A percentile compares a stretch with the other conserved stretches of the same genome.
These are phyloP conservation scores for Hycleus cichorii DNA, from an alignment of 1,140 invertebrate species.

Conservation along the genomic window DNA sequence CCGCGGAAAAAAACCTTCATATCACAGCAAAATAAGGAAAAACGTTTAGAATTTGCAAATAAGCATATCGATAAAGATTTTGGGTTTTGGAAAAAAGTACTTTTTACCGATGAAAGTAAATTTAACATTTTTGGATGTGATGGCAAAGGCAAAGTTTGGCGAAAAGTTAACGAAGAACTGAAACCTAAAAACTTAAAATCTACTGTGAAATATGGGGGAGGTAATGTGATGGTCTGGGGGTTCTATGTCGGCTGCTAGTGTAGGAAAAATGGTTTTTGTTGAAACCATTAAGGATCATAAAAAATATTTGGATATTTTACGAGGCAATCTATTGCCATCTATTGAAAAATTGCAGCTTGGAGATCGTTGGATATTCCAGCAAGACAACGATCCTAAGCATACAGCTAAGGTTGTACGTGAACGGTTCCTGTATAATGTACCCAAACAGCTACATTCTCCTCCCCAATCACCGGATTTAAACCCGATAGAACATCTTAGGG, in stretches of 20 bases:
- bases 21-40: conserved; percentile 17
- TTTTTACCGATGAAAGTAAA: conserved; percentile 25
- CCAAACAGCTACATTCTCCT: conserved; percentile 19
- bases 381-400: conserved; percentile 2
- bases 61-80: too few species aligned
- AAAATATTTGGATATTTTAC: conserved; percentile 10
- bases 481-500: conserved; percentile 36
- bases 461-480: conserved; percentile 37
- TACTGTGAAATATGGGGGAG: conserved; percentile 31
- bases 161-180: conserved; percentile 20
- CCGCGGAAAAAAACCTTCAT: conserved; percentile 19
- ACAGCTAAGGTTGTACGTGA: neutral
- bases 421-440: neutral
- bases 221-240: conserved; percentile 34
- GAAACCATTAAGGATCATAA: conserved; percentile 28
- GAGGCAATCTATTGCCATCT: conserved; percentile 1
- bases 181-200: conserved; percentile 20
- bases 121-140: conserved; percentile 28
- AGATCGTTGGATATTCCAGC: conserved; percentile 7
- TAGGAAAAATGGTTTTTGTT: neutral
- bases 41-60: too few species aligned
- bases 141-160: conserved; percentile 19
- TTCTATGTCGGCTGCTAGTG: conserved; percentile 29
- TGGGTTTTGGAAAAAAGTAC: too few species aligned
- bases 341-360: conserved; percentile 6